These are phyloP conservation scores for Euzophera pinguis DNA, from an alignment of 2,888 invertebrate species.

Conservation along the genomic window DNA sequence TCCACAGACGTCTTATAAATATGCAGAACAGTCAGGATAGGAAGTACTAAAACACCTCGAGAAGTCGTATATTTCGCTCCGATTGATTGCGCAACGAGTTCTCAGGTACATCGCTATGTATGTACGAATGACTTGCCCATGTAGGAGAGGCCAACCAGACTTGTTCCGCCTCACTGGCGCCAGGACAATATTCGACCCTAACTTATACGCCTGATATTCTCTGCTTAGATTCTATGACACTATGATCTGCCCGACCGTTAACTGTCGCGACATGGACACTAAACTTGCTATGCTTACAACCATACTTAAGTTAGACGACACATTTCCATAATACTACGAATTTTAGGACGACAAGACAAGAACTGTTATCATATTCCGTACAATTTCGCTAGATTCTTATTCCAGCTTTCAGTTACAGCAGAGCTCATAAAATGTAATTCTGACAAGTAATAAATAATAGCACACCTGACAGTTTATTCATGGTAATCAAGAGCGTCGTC, in stretches of 20 bases:
- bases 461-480: slow-evolving; percentile 32
- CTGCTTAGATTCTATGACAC: slow-evolving; percentile 23
- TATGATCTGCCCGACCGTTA: slow-evolving; percentile 28
- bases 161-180: slow-evolving; percentile 24
- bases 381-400: slow-evolving; percentile 12
- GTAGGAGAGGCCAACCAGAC: slow-evolving; percentile 20
- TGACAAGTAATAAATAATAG: slow-evolving; percentile 5
- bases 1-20: slow-evolving; percentile 47
- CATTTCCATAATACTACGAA: slow-evolving; percentile 10
- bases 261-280: slow-evolving; percentile 21
- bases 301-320: slow-evolving; percentile 2
- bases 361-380: neutral
- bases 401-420: neutral
- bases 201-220: slow-evolving; percentile 21
- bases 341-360: slow-evolving; percentile 1
- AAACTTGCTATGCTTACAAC: slow-evolving; percentile 18
- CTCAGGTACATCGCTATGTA: slow-evolving; percentile 18
- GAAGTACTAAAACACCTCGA: slow-evolving; percentile 39
- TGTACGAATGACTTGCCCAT: slow-evolving; percentile 26
- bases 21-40: slow-evolving; percentile 37
- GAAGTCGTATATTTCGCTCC: slow-evolving; percentile 34
- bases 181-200: slow-evolving; percentile 29
- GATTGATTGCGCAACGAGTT: slow-evolving; percentile 38
- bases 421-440: neutral
- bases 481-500: slow-evolving; percentile 42